These are phyloP conservation scores for Astur gentilis DNA, from an alignment of 2,113 vertebrate species.

Conservation along the genomic window DNA sequence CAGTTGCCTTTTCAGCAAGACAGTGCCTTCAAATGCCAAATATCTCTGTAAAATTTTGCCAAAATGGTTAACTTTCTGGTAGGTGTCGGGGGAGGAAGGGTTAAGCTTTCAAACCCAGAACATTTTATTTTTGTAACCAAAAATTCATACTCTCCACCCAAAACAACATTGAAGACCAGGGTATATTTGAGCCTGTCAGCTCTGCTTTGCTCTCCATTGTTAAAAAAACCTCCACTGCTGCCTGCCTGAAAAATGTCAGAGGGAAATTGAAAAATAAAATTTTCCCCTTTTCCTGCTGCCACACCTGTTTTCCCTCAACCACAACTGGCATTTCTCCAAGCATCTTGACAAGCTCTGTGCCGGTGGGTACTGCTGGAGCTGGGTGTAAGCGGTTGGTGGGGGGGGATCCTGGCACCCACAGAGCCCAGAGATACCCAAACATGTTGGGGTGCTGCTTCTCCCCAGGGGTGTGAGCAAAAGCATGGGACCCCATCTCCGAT, in stretches of 20 bases:
- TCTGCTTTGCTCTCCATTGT: background rate
- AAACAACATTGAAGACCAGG: background rate
- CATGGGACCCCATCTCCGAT: rapidly evolving
- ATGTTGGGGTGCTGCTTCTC: background rate
- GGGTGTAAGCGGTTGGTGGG: rapidly evolving
- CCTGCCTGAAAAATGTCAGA: background rate
- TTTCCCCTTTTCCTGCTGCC: background rate
- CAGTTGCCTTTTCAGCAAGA: no score
- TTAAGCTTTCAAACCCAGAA: background rate
- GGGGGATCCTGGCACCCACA: background rate
- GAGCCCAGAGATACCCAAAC: background rate
- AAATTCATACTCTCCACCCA: background rate
- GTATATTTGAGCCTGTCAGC: background rate
- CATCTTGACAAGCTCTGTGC: background rate
- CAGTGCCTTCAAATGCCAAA: background rate
- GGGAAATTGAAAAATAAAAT: slow-evolving; percentile 38
- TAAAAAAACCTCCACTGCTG: background rate
- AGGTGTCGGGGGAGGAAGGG: background rate
- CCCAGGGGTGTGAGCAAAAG: background rate
- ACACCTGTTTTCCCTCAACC: background rate
- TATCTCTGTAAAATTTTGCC: background rate
- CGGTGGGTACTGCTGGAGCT: background rate
- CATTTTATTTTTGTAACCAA: background rate
- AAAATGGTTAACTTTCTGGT: background rate
- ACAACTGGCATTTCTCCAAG: background rate